A percentile compares a stretch with the other conserved stretches of the same genome.
Evolutionary conservation across 53 echinoderm and acorn worm species (phyloP).

Genomic region (Astropecten irregularis): DNA sequence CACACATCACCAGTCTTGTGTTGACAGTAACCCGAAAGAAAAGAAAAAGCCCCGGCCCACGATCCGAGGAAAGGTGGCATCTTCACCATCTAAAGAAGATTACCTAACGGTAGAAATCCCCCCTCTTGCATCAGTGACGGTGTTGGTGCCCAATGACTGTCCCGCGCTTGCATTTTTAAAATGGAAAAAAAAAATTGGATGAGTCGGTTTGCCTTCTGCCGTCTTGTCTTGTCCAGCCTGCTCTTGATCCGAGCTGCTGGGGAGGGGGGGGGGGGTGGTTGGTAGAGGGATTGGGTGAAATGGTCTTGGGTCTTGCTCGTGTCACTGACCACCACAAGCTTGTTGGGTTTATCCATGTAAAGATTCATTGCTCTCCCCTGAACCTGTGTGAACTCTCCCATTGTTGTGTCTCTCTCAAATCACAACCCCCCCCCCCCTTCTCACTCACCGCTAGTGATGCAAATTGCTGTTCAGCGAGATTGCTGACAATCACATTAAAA

Average conservation of each 20-base stretch:
- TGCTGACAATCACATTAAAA: no score
- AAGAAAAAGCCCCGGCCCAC: neutral
- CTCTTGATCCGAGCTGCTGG: neutral
- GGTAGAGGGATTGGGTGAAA: no score
- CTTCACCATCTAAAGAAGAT: slow-evolving; percentile 49
- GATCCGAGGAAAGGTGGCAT: slow-evolving; percentile 3
- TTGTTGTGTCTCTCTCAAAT: no score
- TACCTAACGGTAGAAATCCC: slow-evolving; percentile 41
- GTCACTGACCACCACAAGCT: no score
- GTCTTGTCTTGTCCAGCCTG: slow-evolving; percentile 10
- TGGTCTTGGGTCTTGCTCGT: no score
- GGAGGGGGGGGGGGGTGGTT: neutral
- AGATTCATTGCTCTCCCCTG: no score
- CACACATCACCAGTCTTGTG: slow-evolving; percentile 5
- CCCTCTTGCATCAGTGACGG: slow-evolving; percentile 33
- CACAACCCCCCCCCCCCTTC: no score
- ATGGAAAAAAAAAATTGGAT: neutral
- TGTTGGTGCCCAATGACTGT: slow-evolving; percentile 16
- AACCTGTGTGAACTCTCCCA: no score
- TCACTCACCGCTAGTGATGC: no score
- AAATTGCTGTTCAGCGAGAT: no score
- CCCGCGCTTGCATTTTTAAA: slow-evolving; percentile 19
- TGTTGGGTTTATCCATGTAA: no score
- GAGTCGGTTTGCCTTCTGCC: neutral
- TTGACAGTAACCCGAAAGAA: slow-evolving; percentile 1